phyloP scores from a whole-genome alignment of 2,888 invertebrate genomes.

The Dromius quadrimaculatus region DNA sequence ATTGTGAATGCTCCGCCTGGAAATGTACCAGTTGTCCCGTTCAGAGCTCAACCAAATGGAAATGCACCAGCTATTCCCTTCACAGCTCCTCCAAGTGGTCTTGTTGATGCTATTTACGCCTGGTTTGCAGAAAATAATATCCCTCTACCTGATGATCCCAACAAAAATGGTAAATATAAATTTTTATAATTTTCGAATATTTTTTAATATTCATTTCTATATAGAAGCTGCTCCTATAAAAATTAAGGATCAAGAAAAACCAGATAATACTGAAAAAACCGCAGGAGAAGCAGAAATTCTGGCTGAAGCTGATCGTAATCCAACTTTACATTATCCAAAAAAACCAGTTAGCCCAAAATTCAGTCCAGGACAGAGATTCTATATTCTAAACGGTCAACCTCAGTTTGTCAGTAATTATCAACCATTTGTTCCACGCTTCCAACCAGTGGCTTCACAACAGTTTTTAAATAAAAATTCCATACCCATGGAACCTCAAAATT shows the following conservation, averaged over 20 bases:
- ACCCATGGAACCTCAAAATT: constrained; percentile 38
- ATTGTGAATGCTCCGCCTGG: constrained; percentile 21
- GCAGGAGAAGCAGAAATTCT: constrained; percentile 58
- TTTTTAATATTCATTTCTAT: background rate
- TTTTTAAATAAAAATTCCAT: constrained; percentile 27
- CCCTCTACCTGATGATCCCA: constrained; percentile 38
- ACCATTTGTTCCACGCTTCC: constrained; percentile 6
- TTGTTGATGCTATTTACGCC: constrained; percentile 37
- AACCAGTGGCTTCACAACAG: constrained; percentile 26
- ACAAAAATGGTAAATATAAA: constrained; percentile 36
- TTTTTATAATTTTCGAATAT: constrained; percentile 3
- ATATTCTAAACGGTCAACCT: constrained; percentile 70
- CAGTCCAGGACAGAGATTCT: constrained; percentile 70
- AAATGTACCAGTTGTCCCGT: constrained; percentile 34
- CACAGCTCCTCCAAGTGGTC: constrained; percentile 39
- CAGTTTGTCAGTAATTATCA: constrained; percentile 61
- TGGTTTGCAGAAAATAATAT: constrained; percentile 48
- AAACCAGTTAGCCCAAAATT: constrained; percentile 54
- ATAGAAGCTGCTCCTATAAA: constrained; percentile 59
- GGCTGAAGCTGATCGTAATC: constrained; percentile 57
- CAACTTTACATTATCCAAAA: constrained; percentile 52
- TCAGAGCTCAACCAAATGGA: no score
- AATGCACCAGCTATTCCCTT: no score
- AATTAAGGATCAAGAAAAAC: constrained; percentile 48
- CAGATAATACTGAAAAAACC: constrained; percentile 54